Conservation (phyloP, 2,888 invertebrate species). For the Rosalia funebris region DNA sequence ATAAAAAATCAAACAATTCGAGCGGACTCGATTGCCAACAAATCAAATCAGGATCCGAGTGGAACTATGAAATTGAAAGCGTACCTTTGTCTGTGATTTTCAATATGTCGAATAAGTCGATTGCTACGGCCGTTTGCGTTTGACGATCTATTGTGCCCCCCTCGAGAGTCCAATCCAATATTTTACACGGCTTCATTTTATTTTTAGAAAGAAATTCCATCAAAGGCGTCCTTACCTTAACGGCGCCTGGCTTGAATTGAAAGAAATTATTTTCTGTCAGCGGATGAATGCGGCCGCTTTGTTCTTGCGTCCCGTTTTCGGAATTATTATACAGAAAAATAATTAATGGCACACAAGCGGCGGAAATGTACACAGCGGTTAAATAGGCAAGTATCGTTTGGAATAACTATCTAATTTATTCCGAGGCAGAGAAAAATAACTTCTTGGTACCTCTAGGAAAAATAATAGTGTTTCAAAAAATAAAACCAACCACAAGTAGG, state of each 20-base stretch:
- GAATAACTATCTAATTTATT: too few relatives aligned
- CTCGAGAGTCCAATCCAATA: slow-evolving; percentile 52
- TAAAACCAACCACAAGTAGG: too few relatives aligned
- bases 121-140: slow-evolving; percentile 51
- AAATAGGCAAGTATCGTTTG: too few relatives aligned
- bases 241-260: slow-evolving; percentile 37
- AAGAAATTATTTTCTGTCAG: slow-evolving; percentile 46
- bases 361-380: too few relatives aligned
- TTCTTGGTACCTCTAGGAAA: too few relatives aligned
- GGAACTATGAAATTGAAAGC: slow-evolving; percentile 55
- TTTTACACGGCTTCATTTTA: slow-evolving; percentile 51
- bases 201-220: slow-evolving; percentile 47
- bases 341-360: neutral
- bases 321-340: slow-evolving; percentile 5
- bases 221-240: slow-evolving; percentile 37
- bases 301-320: neutral
- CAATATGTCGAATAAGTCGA: slow-evolving; percentile 55
- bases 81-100: slow-evolving; percentile 57
- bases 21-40: slow-evolving; percentile 56
- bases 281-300: neutral
- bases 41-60: slow-evolving; percentile 55
- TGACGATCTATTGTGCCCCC: slow-evolving; percentile 53
- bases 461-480: too few relatives aligned
- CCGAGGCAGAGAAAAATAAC: too few relatives aligned
- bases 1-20: slow-evolving; percentile 51